Evolutionary conservation across 1,140 invertebrate genomes (phyloP).

Genomic region (Trachelipus rathkii): DNA sequence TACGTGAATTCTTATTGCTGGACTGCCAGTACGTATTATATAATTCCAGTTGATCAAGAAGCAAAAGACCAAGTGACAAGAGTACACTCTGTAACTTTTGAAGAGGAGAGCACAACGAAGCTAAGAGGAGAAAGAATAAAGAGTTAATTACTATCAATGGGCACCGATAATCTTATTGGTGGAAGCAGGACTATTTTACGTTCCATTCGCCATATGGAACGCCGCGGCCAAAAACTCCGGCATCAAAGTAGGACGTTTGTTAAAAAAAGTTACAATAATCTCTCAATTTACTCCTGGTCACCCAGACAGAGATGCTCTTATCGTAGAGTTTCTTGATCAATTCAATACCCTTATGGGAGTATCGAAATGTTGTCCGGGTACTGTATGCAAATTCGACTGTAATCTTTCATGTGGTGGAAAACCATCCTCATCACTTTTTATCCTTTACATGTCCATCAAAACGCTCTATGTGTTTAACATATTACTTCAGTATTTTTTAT

Average conservation of each 20-base stretch:
- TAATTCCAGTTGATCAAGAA: conserved; percentile 45
- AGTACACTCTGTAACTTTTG: conserved; percentile 44
- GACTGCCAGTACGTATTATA: conserved; percentile 52
- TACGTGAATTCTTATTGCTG: conserved; percentile 53
- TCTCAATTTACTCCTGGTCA: conserved; percentile 50
- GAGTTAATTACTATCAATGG: conserved; percentile 59
- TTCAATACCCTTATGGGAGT: conserved; percentile 51
- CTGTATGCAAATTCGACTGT: conserved; percentile 47
- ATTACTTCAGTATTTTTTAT: conserved; percentile 53
- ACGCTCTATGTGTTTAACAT: conserved; percentile 53
- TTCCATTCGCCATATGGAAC: conserved; percentile 58
- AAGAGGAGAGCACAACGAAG: conserved; percentile 36
- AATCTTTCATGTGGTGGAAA: conserved; percentile 47
- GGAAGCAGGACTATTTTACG: conserved; percentile 57
- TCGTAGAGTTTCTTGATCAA: conserved; percentile 52
- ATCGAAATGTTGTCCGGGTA: conserved; percentile 50
- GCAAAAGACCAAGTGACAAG: conserved; percentile 46
- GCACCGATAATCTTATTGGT: conserved; percentile 57
- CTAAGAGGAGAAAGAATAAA: conserved; percentile 46
- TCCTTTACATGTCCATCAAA: conserved; percentile 53
- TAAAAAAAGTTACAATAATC: conserved; percentile 51
- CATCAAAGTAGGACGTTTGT: conserved; percentile 49
- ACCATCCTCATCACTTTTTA: conserved; percentile 52
- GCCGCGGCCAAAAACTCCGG: conserved; percentile 51
- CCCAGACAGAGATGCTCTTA: conserved; percentile 50